Base-by-base conservation (phyloP, 2,797 vertebrate genomes). In the Gorsachius magnificus region DNA sequence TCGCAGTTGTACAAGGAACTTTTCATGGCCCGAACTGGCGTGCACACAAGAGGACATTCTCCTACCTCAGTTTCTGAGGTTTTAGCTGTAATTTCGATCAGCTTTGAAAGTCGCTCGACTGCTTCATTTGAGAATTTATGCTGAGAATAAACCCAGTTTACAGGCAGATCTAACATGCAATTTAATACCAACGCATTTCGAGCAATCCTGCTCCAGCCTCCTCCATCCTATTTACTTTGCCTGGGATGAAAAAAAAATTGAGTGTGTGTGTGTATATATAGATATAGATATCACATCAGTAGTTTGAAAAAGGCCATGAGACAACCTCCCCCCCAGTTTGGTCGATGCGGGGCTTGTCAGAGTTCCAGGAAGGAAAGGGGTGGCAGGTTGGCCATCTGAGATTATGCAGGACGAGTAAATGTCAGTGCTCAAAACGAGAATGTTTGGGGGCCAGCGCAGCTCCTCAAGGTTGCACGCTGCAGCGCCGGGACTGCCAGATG, bases 301-400 rank as follows among this genome's bases (percentile, higher is more conserved):
- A 57, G 25, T 31, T 56, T 1, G 31, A 86, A 87, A 68, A 54
- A 76, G 58, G 71, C 56, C 3, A 4, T 0, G 1, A 82, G 78
- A 79, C n/a, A 64, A 38, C 10, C 38, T 11, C 38, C 38, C 38
- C 38, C 38, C 11, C 38, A 41, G 38, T 48, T 72, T 0, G 4
- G 33, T 20, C 1, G 3, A 87, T 1, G 20, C 25, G 11, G 13
- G 24, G 51, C 28, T 78, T 8, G 1, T 70, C 78, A 50, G 74
- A 70, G 74, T 82, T 93, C 74, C 94, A 77, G 75, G 90, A 75
- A 63, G 92, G 83, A 87, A 87, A 70, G 60, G 36, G 78, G 63
- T 11, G 75, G 89, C 93, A 96, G 91, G 79, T 85, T 93, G 92
- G 94, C 94, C 82, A 78, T 75, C 31, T 93, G 96, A 96, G 87